These are phyloP conservation scores for Oxyruncus cristatus DNA, from an alignment of 2,113 vertebrate genomes.

Conservation along the genomic window DNA sequence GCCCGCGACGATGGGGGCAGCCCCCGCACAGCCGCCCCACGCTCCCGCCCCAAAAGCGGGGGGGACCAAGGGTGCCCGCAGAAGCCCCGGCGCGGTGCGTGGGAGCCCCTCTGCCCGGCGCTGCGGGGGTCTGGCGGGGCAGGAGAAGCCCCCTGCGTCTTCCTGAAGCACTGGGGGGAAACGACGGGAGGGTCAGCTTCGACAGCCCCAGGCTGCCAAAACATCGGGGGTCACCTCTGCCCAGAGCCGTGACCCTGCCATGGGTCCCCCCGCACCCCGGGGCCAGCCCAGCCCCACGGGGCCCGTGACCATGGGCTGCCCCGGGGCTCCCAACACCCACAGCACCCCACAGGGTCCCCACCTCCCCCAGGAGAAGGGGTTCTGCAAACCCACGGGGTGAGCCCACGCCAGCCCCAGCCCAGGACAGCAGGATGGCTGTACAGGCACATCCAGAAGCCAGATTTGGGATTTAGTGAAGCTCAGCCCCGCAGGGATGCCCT, in stretches of 20 bases:
- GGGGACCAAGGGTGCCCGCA: neutral
- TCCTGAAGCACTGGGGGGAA: neutral
- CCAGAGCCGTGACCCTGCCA: neutral
- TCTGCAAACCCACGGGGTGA: neutral
- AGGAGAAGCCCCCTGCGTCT: neutral
- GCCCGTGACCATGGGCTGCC: fast-evolving
- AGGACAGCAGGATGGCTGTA: neutral
- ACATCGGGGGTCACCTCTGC: neutral
- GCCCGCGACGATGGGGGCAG: neutral
- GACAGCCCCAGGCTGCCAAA: neutral
- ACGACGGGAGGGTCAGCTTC: neutral
- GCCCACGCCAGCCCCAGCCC: neutral
- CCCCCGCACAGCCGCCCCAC: neutral
- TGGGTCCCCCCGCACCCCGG: fast-evolving
- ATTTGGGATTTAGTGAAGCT: neutral
- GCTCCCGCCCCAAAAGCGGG: neutral
- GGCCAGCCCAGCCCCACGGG: neutral
- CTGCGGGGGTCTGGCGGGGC: neutral
- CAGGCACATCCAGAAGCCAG: neutral
- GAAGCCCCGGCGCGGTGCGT: neutral
- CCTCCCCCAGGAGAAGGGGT: neutral
- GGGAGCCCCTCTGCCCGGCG: neutral
- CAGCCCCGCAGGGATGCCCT: neutral
- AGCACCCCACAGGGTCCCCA: neutral
- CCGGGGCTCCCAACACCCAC: neutral